Evolutionary conservation across 2,113 vertebrate species (phyloP).

Genomic region (Corydoras sp.): DNA sequence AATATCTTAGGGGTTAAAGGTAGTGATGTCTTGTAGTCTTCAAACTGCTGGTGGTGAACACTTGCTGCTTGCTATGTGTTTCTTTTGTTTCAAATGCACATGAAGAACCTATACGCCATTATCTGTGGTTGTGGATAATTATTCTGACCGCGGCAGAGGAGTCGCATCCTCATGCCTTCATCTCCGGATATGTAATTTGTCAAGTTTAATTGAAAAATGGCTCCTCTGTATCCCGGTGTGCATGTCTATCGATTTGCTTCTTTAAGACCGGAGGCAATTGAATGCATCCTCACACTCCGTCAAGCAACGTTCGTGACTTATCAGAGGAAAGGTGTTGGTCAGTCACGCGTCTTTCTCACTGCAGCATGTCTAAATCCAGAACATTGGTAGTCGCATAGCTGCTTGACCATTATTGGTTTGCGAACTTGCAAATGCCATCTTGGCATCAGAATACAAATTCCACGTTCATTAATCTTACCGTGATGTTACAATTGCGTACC

Average conservation of each 20-base stretch:
- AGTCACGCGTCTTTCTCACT: background rate
- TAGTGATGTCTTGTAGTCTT: constrained; percentile 43
- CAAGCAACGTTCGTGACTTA: constrained; percentile 43
- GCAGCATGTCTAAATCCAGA: background rate
- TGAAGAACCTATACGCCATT: background rate
- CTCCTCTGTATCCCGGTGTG: constrained; percentile 44
- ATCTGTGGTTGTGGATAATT: constrained; percentile 9
- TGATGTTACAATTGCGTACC: too few relatives aligned
- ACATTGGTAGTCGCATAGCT: background rate
- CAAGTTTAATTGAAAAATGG: constrained; percentile 56
- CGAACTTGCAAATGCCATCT: too few relatives aligned
- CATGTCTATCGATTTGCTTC: constrained; percentile 54
- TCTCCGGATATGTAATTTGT: constrained; percentile 53
- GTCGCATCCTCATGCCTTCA: constrained; percentile 7
- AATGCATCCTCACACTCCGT: constrained; percentile 61
- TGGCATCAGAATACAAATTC: too few relatives aligned
- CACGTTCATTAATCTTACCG: too few relatives aligned
- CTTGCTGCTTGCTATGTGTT: constrained; percentile 32
- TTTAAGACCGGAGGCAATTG: constrained; percentile 54
- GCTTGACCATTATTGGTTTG: too few relatives aligned
- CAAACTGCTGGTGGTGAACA: constrained; percentile 48
- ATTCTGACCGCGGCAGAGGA: background rate
- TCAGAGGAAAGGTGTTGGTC: constrained; percentile 28
- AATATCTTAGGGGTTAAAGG: constrained; percentile 14
- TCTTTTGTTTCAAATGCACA: background rate